Percentiles rank a stretch among this genome's conserved stretches.
These are phyloP conservation scores for Hypanus sabinus DNA, from an alignment of 2,113 vertebrate species.

Conservation along the genomic window DNA sequence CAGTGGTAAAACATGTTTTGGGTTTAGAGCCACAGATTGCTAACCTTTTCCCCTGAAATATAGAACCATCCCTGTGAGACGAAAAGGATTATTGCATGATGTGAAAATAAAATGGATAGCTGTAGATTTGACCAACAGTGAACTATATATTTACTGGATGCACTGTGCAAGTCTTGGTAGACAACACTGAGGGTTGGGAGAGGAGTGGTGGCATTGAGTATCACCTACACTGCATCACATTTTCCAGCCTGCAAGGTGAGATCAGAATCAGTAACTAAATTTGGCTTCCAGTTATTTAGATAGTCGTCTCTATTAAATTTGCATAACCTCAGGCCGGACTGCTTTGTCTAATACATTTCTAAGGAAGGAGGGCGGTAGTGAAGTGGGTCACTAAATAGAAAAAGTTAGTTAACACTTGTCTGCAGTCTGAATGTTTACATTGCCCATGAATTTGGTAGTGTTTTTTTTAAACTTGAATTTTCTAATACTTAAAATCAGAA, in stretches of 20 bases:
- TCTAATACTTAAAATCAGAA: neutral
- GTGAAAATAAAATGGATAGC: neutral
- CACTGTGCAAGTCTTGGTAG: neutral
- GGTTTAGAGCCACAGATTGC: neutral
- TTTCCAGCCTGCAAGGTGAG: slow-evolving; percentile 3
- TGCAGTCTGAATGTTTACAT: too few species aligned
- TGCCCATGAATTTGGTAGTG: neutral
- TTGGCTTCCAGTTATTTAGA: neutral
- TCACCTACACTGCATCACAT: neutral
- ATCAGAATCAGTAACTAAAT: neutral
- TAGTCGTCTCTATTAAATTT: neutral
- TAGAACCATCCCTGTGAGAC: neutral
- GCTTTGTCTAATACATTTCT: neutral
- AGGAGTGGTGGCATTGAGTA: neutral
- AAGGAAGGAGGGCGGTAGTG: too few species aligned
- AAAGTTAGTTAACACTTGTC: neutral
- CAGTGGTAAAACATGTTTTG: neutral
- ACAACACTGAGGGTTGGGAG: neutral
- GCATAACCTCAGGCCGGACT: neutral
- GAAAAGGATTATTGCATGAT: neutral
- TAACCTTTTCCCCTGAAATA: neutral
- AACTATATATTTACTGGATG: neutral
- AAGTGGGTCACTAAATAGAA: neutral
- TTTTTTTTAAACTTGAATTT: neutral
- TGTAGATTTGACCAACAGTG: neutral